Conservation (phyloP, 2,113 vertebrate genomes). For the Rafetus swinhoei region DNA sequence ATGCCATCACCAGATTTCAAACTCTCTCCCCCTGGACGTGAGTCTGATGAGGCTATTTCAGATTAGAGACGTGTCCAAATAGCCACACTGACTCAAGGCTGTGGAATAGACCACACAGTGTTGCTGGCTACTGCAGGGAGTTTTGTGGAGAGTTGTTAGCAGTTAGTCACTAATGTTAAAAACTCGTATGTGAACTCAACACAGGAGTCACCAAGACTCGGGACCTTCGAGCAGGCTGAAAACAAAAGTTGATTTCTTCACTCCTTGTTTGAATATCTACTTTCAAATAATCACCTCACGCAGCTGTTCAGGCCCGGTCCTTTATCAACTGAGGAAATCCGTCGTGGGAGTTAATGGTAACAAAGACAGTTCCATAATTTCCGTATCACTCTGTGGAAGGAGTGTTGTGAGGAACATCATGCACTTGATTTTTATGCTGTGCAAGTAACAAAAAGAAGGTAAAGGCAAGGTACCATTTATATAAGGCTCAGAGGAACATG, state of each 20-base stretch:
- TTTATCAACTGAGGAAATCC: rapidly evolving
- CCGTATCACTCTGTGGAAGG: background rate
- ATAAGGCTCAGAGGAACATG: background rate
- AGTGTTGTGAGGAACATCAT: background rate
- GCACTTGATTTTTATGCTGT: background rate
- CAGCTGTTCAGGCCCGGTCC: rapidly evolving
- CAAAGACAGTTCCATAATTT: background rate
- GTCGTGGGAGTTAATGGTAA: rapidly evolving
- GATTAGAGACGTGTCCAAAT: background rate
- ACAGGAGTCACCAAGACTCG: background rate
- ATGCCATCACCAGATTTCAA: background rate
- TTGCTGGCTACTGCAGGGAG: background rate
- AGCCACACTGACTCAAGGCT: background rate
- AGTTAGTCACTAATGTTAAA: constrained; percentile 25
- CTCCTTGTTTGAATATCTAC: rapidly evolving
- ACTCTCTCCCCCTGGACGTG: background rate
- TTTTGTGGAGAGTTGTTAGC: background rate
- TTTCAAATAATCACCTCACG: rapidly evolving
- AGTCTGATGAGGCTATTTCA: background rate
- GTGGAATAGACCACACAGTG: background rate
- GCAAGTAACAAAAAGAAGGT: background rate
- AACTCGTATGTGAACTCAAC: background rate
- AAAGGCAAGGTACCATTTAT: background rate
- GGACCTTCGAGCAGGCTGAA: background rate
- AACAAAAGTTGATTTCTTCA: rapidly evolving